These are phyloP conservation scores for Pygocentrus nattereri DNA, from an alignment of 2,797 vertebrate species.

Conservation along the genomic window DNA sequence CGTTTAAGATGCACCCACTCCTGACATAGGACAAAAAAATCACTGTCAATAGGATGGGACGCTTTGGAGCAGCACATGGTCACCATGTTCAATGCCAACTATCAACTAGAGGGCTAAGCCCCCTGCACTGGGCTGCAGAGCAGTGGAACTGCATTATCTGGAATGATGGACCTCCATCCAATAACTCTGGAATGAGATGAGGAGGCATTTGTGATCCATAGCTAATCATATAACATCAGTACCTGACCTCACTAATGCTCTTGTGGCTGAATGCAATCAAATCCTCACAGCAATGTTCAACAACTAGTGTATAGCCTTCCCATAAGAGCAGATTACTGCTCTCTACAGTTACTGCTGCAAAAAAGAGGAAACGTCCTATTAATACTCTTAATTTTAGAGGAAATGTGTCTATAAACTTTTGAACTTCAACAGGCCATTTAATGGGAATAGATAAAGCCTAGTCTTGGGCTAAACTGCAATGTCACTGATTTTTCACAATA, in stretches of 20 bases:
- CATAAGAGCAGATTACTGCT: not conserved
- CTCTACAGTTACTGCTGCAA: not conserved
- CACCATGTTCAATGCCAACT: too few species aligned
- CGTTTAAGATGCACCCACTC: too few species aligned
- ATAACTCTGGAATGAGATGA: too few species aligned
- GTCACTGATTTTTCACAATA: too few species aligned
- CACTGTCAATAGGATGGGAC: not conserved
- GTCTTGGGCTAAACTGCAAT: too few species aligned
- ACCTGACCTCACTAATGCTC: not conserved
- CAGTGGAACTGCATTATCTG: too few species aligned
- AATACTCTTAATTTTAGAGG: not conserved
- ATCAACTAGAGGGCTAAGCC: not conserved
- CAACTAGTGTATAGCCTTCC: not conserved
- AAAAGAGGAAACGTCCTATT: too few species aligned
- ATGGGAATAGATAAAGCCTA: too few species aligned
- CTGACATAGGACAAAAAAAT: too few species aligned
- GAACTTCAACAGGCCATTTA: not conserved
- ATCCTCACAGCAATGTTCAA: not conserved
- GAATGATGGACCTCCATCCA: too few species aligned
- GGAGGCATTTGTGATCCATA: not conserved
- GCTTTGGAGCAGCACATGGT: not conserved
- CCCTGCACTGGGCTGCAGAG: too few species aligned
- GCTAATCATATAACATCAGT: not conserved
- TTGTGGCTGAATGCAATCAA: too few species aligned
- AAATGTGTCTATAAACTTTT: not conserved